Evolutionary conservation across 2,797 vertebrate species (phyloP), one percentile per base, ranked within the genome.

Genomic region (Megaceryle alcyon): DNA sequence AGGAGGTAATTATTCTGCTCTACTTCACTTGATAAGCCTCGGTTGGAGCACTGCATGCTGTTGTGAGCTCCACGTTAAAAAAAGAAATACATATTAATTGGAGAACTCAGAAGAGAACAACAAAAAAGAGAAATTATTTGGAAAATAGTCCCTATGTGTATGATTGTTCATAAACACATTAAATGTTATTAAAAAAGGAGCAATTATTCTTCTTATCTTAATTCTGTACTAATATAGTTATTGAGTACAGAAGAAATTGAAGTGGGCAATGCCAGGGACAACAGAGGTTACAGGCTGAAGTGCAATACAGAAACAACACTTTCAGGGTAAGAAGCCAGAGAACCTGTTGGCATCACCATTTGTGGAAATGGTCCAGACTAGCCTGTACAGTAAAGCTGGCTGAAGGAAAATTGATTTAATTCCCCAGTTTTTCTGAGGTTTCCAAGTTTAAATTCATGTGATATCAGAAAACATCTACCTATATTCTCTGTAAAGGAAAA

Each of bases 1-100:
- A 95, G 72, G 81, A 96, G 79, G 88, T 86, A 94, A 96, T 97
- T 97, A 97, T 97, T 97, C 96, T 96, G 95, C 96, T 96, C 96
- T 97, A 95, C 92, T 97, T 97, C 96, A 96, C 93, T 85, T 76
- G 88, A 96, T 95, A 95, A 96, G 95, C 78, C 85, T 91, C 94
- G 78, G 71, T 75, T 95, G 92, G 82, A 95, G 81, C 4, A 0
- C 85, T 66, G 72, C 94, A 86, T 93, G 90, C 91, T 92, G 80
- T 94, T 94, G 86, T 56, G 85, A 95, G 20, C 91, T 71, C 41
- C 29, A 37, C 81, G 84, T 79, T 92, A 69, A 77, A 88, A 84
- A 86, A 91, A 91, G 75, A 92, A 94, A 96, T 76, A 82, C 79
- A 89, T 57, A 83, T 77, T 95, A 95, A 97, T 95, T 95, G 86